Percentiles rank a stretch among this genome's conserved stretches.
phyloP scores from a whole-genome alignment of 2,888 invertebrate genomes.

The Drosophila eohydei region DNA sequence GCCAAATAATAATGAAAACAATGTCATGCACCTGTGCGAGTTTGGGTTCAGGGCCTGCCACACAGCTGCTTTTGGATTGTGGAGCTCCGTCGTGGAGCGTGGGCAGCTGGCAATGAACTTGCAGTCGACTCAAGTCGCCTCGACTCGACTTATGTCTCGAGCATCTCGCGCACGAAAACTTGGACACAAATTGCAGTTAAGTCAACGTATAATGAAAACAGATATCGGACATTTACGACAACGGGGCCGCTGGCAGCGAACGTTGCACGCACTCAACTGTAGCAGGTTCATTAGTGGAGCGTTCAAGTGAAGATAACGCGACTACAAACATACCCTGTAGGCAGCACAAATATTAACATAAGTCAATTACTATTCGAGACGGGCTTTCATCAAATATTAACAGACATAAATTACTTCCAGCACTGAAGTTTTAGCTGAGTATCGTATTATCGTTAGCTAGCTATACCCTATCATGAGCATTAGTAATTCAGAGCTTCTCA shows the following conservation, averaged over 20 bases:
- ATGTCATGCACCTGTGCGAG: slow-evolving; percentile 50
- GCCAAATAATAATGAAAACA: slow-evolving; percentile 14
- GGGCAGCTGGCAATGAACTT: slow-evolving; percentile 68
- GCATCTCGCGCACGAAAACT: slow-evolving; percentile 27
- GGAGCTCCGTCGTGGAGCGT: slow-evolving; percentile 15
- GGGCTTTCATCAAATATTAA: background rate
- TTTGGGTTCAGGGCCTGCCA: slow-evolving; percentile 69
- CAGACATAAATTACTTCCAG: background rate
- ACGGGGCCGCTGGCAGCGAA: slow-evolving; percentile 32
- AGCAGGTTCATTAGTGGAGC: slow-evolving; percentile 62
- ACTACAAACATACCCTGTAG: slow-evolving; percentile 29
- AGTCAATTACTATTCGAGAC: background rate
- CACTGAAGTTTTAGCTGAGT: background rate
- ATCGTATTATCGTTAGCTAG: background rate
- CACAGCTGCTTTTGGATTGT: slow-evolving; percentile 14
- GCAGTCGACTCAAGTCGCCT: slow-evolving; percentile 31
- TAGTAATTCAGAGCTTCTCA: background rate
- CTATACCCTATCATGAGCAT: background rate
- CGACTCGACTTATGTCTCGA: slow-evolving; percentile 29
- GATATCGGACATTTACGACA: slow-evolving; percentile 44
- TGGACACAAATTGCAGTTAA: slow-evolving; percentile 41
- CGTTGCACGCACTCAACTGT: slow-evolving; percentile 60
- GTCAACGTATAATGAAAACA: slow-evolving; percentile 48
- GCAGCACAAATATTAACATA: background rate
- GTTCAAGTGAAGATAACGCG: background rate